Evolutionary conservation across 1,140 invertebrate genomes (phyloP).

Genomic region (Calephelis nemesis): DNA sequence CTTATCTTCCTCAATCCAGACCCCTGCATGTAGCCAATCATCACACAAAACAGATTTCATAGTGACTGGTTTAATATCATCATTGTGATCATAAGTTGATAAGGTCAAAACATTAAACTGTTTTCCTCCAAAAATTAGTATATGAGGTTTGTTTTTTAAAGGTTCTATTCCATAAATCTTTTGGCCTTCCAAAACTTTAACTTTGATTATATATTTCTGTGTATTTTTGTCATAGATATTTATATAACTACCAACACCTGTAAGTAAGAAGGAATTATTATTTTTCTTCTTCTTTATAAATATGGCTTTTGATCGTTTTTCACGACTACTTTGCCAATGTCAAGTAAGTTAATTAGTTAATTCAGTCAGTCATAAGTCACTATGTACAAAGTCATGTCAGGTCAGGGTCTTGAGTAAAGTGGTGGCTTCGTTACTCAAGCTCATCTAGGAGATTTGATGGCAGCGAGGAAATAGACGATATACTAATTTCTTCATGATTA

Average conservation of each 20-base stretch:
- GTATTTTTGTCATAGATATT: constrained; percentile 41
- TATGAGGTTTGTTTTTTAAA: constrained; percentile 31
- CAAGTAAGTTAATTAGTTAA: no score
- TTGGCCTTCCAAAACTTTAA: constrained; percentile 47
- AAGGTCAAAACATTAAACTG: constrained; percentile 42
- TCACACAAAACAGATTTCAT: constrained; percentile 41
- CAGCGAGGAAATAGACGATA: no score
- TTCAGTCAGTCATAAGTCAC: no score
- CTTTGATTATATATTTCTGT: constrained; percentile 35
- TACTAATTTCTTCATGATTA: no score
- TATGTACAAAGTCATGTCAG: no score
- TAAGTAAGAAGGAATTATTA: constrained; percentile 28
- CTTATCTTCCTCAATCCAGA: constrained; percentile 39
- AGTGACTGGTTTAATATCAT: not conserved
- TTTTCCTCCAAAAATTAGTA: constrained; percentile 64
- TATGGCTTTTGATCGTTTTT: no score
- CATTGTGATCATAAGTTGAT: not conserved
- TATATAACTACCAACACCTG: constrained; percentile 59
- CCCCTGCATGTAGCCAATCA: constrained; percentile 60
- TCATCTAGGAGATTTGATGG: no score
- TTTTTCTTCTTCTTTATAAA: not conserved
- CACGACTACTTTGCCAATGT: no score
- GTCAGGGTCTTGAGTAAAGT: no score
- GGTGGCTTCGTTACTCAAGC: no score
- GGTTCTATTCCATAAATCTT: constrained; percentile 61